Percentiles rank a stretch among this genome's conserved stretches.
Evolutionary conservation across 2,888 invertebrate genomes (phyloP).

Genomic region (Lucinisca nassula): DNA sequence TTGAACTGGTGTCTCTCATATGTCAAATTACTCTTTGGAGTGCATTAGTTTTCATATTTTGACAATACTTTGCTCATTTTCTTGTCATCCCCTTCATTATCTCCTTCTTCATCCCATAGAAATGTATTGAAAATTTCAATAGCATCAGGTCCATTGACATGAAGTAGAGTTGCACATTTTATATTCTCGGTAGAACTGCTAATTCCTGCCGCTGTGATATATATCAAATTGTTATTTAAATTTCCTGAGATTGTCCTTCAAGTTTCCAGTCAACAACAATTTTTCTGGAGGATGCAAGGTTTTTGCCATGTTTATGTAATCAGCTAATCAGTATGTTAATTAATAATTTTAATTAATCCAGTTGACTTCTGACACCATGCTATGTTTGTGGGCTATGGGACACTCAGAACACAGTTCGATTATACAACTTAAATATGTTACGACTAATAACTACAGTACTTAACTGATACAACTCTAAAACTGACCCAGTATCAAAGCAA

Average conservation of each 20-base stretch:
- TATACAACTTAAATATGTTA: no score
- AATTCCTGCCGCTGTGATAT: constrained; percentile 38
- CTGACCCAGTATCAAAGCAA: no score
- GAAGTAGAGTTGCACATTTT: no score
- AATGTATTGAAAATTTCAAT: constrained; percentile 59
- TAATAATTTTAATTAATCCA: background rate
- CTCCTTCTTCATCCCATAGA: constrained; percentile 15
- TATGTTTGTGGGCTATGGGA: background rate
- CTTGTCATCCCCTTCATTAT: constrained; percentile 2
- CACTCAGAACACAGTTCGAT: no score
- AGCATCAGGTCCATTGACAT: constrained; percentile 42
- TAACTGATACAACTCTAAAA: no score
- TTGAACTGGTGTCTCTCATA: constrained; percentile 57
- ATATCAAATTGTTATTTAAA: constrained; percentile 52
- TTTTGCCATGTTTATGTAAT: background rate
- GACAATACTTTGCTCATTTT: no score
- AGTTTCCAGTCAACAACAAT: constrained; percentile 41
- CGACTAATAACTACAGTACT: no score
- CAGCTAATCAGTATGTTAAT: no score
- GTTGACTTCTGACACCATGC: background rate
- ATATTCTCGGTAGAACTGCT: constrained; percentile 38
- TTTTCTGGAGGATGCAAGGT: constrained; percentile 14
- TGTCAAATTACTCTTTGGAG: constrained; percentile 47
- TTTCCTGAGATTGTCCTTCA: constrained; percentile 50
- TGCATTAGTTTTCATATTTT: constrained; percentile 54